Evolutionary conservation across 2,888 invertebrate species (phyloP), one percentile per base, ranked within the genome.

Genomic region (Thereva unica): DNA sequence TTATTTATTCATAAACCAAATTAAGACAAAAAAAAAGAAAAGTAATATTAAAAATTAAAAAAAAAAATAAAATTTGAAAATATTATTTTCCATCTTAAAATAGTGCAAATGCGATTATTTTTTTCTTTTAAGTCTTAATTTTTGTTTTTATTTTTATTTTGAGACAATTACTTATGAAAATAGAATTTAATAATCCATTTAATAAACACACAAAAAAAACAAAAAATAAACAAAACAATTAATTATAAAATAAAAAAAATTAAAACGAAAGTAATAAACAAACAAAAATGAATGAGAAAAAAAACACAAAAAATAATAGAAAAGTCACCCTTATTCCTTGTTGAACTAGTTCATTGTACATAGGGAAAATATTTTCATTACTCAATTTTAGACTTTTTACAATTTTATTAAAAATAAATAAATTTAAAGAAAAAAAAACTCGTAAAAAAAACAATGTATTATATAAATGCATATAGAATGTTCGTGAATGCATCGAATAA

Each of bases 61-160:
- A 61, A 61, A 50, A 45, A 37, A 42, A 42, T 41, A 12, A 23
- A 23, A 50, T 23, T 7, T 59, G n/a, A 41, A 61, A 61, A 38
- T 61, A 61, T 61, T 50, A 10, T 34, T 61, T 61, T 49, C 41
- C 61, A 34, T 50, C 61, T 50, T 61, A 40, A 23, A 23, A 23
- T 45, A 61, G 61, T 61, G 61, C 42, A 61, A 61, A 41, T 49
- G 50, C 8, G 38, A 38, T 52, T n/a, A 6, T 40, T 4, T 35
- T 38, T n/a, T n/a, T 53, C 53, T 38, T 53, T 10, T 6, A 23
- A 53, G 23, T 52, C 35, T n/a, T 6, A 5, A 38, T n/a, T 41
- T 50, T n/a, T 40, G 50, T 41, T 61, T 61, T 50, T 35, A 41
- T 50, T 61, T 35, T 41, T 49, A 50, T 6, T 6, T 34, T 50